Evolutionary conservation across 2,888 invertebrate genomes (phyloP).

Genomic region (Epinotia demarniana): DNA sequence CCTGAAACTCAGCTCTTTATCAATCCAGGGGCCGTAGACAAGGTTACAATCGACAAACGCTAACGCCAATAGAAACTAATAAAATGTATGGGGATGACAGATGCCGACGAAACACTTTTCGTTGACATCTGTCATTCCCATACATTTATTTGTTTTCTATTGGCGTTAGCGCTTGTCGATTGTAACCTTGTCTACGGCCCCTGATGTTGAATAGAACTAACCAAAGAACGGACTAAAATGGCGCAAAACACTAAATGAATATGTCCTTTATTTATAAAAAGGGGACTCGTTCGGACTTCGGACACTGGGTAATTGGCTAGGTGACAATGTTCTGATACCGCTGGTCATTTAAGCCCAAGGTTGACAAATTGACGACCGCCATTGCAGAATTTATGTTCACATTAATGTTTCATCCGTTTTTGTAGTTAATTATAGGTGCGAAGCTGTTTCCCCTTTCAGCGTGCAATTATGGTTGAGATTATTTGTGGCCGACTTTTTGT

Average conservation of each 20-base stretch:
- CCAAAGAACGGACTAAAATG: not conserved
- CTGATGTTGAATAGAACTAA: no score
- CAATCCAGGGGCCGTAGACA: no score
- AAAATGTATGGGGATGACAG: no score
- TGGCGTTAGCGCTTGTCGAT: no score
- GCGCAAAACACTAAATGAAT: conserved; percentile 13
- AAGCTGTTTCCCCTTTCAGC: conserved; percentile 12
- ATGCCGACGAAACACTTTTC: no score
- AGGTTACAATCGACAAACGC: no score
- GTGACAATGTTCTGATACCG: conserved; percentile 7
- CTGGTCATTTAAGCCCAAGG: conserved; percentile 25
- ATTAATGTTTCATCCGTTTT: conserved; percentile 13
- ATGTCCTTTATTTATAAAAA: conserved; percentile 17
- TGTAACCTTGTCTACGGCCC: no score
- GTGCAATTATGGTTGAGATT: not conserved
- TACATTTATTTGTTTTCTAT: no score
- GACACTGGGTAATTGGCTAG: conserved; percentile 10
- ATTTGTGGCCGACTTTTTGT: no score
- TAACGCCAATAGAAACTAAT: no score
- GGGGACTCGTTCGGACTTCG: conserved; percentile 12
- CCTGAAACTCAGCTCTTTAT: no score
- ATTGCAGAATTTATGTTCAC: conserved; percentile 17
- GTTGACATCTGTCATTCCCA: no score
- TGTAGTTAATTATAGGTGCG: conserved; percentile 20
- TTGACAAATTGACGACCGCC: conserved; percentile 8